Conservation (phyloP, 2,888 invertebrate species). For the Platypus cylindrus region DNA sequence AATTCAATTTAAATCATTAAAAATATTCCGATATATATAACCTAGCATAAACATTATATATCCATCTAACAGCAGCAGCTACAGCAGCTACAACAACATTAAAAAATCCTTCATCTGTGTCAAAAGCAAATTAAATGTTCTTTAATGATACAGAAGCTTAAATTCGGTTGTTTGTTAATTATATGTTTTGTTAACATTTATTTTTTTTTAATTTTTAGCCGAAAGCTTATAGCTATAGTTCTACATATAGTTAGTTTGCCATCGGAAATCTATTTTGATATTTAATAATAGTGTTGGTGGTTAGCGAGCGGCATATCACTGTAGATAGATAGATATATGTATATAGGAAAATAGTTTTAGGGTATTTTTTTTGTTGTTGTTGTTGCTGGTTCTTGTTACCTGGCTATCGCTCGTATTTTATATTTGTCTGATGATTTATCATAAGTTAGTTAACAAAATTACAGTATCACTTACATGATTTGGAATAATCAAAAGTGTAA, state of each 20-base stretch:
- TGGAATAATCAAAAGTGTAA: too few species aligned
- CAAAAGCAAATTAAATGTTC: slow-evolving; percentile 12
- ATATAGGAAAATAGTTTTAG: slow-evolving; percentile 13
- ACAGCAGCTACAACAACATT: slow-evolving; percentile 5
- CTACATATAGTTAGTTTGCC: too few species aligned
- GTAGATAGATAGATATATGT: too few species aligned
- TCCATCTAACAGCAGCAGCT: too few species aligned
- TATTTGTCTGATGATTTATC: too few species aligned
- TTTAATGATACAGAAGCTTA: slow-evolving; percentile 17
- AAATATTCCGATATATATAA: too few species aligned
- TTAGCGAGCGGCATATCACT: slow-evolving; percentile 10
- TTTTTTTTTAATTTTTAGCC: slow-evolving; percentile 4
- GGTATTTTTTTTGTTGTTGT: slow-evolving; percentile 7
- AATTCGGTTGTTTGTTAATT: slow-evolving; percentile 16
- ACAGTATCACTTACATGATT: too few species aligned
- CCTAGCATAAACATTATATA: too few species aligned
- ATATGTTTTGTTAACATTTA: slow-evolving; percentile 13
- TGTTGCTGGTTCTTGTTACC: too few species aligned
- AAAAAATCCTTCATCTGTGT: slow-evolving; percentile 11
- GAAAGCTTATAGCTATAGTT: slow-evolving; percentile 7
- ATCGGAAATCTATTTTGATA: slow-evolving; percentile 14
- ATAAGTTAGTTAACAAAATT: too few species aligned
- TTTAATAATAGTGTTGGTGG: slow-evolving; percentile 14
- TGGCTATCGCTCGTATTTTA: too few species aligned
- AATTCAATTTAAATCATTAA: too few species aligned